phyloP scores from a whole-genome alignment of 2,888 invertebrate species.

The Agrotis exclamationis region DNA sequence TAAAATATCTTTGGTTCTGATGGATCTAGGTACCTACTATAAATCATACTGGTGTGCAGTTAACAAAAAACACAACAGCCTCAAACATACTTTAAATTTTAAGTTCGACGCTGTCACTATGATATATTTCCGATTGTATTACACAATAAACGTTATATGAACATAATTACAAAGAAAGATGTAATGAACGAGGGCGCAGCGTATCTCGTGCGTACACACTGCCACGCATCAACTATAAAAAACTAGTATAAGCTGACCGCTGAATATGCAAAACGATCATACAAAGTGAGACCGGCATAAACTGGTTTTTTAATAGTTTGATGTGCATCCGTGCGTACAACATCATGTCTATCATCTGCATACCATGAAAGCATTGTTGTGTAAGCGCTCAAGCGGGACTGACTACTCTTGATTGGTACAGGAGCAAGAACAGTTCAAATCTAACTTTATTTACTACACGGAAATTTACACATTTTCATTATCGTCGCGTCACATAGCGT shows the following conservation, averaged over 20 bases:
- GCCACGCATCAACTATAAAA: no score
- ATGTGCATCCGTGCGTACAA: conserved; percentile 30
- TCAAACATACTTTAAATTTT: conserved; percentile 34
- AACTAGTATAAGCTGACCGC: no score
- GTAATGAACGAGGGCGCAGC: conserved; percentile 42
- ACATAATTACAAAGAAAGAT: conserved; percentile 42
- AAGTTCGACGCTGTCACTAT: conserved; percentile 45
- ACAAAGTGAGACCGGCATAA: no score
- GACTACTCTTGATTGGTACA: conserved; percentile 48
- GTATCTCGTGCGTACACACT: conserved; percentile 35
- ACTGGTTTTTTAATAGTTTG: no score
- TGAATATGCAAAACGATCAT: no score
- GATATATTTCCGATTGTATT: conserved; percentile 49
- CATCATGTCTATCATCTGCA: conserved; percentile 47
- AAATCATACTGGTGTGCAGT: conserved; percentile 36
- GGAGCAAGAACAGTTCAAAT: conserved; percentile 25
- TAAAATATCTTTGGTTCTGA: conserved; percentile 5
- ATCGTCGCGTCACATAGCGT: no score
- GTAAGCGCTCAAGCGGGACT: conserved; percentile 39
- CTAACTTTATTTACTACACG: no score
- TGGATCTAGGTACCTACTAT: conserved; percentile 27
- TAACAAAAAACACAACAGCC: conserved; percentile 24
- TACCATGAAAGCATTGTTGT: conserved; percentile 55
- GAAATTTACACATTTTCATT: no score
- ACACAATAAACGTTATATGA: conserved; percentile 43